A percentile compares a stretch with the other conserved stretches of the same genome.
Evolutionary conservation across 92 coral and sea anemone species (phyloP).

Genomic region (Zoanthus sociatus): DNA sequence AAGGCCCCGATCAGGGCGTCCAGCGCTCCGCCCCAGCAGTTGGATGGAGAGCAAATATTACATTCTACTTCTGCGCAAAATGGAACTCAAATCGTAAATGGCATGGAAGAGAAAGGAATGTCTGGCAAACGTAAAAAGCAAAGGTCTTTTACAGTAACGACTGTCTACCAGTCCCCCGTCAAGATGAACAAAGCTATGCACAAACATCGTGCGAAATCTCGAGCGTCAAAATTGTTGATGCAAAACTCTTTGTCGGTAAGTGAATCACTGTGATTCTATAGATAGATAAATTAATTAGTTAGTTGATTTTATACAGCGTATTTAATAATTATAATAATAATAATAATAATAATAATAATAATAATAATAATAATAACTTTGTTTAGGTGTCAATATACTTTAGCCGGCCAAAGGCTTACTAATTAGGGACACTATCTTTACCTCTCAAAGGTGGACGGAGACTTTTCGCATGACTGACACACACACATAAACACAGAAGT

Average conservation of each 20-base stretch:
- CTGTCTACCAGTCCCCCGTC: conserved; percentile 80
- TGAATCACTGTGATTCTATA: neutral
- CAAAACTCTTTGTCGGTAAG: conserved; percentile 80
- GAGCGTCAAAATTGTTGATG: conserved; percentile 78
- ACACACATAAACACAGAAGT: no score
- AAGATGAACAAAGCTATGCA: conserved; percentile 86
- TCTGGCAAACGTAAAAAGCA: conserved; percentile 67
- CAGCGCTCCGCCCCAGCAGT: conserved; percentile 70
- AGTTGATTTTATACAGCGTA: neutral
- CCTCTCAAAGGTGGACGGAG: no score
- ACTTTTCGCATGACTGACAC: no score
- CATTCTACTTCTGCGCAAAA: conserved; percentile 41
- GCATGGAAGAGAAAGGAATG: conserved; percentile 59
- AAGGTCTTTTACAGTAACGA: conserved; percentile 83
- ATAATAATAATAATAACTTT: no score
- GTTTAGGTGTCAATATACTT: no score
- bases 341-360: no score
- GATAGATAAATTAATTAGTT: neutral
- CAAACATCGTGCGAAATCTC: conserved; percentile 83
- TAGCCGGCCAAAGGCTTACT: no score
- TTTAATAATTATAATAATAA: no score
- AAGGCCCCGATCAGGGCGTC: conserved; percentile 70
- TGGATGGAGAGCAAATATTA: conserved; percentile 33
- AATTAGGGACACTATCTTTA: no score
- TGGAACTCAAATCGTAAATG: conserved; percentile 23